A percentile compares a stretch with the other conserved stretches of the same genome.
These are phyloP conservation scores for Callaeas wilsoni DNA, from an alignment of 2,113 vertebrate genomes.

Conservation along the genomic window DNA sequence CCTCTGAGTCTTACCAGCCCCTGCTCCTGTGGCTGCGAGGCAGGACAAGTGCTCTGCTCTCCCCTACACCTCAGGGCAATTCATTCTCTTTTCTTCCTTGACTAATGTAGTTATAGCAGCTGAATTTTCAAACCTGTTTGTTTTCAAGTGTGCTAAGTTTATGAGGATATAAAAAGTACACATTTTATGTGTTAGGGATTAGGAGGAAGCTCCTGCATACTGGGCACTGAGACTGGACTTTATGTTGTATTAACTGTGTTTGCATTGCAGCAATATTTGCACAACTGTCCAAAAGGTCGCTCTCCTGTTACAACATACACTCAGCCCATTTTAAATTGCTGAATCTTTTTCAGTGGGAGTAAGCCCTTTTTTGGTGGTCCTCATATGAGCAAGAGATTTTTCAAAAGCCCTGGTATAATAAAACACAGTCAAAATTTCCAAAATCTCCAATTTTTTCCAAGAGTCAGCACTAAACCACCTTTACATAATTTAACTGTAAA, in stretches of 20 bases:
- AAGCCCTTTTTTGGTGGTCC: not conserved
- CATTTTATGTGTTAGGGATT: not conserved
- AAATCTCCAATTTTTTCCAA: not conserved
- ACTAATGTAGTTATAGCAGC: not conserved
- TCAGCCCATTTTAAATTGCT: not conserved
- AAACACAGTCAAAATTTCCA: not conserved
- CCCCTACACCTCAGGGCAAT: not conserved
- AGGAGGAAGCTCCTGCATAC: not conserved
- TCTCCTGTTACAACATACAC: not conserved
- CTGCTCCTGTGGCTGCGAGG: not conserved
- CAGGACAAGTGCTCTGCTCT: not conserved
- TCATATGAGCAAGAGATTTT: not conserved
- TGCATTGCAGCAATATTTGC: not conserved
- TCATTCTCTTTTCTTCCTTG: not conserved
- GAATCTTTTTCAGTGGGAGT: not conserved
- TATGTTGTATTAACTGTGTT: not conserved
- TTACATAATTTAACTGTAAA: not conserved
- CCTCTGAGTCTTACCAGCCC: not conserved
- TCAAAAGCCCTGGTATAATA: not conserved
- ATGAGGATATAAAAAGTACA: not conserved
- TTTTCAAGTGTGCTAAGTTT: not conserved
- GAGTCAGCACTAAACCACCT: not conserved
- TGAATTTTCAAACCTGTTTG: not conserved
- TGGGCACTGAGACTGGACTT: not conserved
- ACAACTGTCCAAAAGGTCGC: not conserved